A percentile compares a stretch with the other conserved stretches of the same genome.
These are phyloP conservation scores for Elgonia sp. DNA, from an alignment of 2,888 invertebrate genomes.

Conservation along the genomic window DNA sequence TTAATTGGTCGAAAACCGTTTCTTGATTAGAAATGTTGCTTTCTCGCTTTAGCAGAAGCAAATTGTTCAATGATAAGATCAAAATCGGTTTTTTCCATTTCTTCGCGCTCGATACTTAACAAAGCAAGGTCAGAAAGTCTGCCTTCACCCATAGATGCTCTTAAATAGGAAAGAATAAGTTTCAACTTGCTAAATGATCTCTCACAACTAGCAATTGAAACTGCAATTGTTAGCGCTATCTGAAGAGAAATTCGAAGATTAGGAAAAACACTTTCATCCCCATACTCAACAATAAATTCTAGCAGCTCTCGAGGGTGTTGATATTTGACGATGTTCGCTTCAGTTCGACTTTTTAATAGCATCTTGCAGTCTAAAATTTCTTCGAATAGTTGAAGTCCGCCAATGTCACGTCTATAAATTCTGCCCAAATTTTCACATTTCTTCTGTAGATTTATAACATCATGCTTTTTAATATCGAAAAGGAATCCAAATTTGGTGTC, in stretches of 20 bases:
- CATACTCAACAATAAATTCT: constrained; percentile 26
- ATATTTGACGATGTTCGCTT: too few species aligned
- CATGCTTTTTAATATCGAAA: constrained; percentile 64
- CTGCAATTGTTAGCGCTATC: constrained; percentile 31
- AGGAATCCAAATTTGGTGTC: constrained; percentile 71
- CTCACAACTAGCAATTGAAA: constrained; percentile 41
- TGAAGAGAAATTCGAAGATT: constrained; percentile 23
- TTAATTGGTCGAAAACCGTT: too few species aligned
- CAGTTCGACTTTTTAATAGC: neutral
- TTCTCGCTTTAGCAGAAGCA: constrained; percentile 14
- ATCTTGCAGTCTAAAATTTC: constrained; percentile 22
- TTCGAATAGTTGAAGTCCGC: constrained; percentile 16
- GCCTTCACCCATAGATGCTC: constrained; percentile 32
- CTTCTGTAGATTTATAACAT: neutral
- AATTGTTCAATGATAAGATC: constrained; percentile 1
- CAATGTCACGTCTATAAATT: constrained; percentile 66
- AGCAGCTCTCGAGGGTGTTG: constrained; percentile 42
- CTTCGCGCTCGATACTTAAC: constrained; percentile 16
- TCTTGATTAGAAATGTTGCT: neutral
- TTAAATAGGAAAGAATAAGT: constrained; percentile 14
- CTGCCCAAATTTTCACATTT: constrained; percentile 43
- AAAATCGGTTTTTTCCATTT: constrained; percentile 15
- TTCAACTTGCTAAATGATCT: constrained; percentile 46
- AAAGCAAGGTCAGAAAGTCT: constrained; percentile 20
- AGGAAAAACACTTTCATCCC: constrained; percentile 46